Base-by-base conservation (phyloP, 1,140 invertebrate species). In the Caenorhabditis latens region DNA sequence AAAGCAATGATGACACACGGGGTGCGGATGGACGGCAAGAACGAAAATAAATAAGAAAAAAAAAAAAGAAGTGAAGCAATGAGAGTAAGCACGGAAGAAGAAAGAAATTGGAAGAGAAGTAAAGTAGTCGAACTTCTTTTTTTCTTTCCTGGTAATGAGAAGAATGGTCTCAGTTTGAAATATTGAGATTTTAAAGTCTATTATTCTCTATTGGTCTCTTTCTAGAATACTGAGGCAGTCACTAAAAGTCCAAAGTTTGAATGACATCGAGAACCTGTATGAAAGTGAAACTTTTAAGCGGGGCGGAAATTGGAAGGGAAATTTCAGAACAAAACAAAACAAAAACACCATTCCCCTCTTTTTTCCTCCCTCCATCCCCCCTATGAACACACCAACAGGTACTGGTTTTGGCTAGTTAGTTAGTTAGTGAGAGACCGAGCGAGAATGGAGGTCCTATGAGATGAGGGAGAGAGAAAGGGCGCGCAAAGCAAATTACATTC, bases 401-500 rank as follows among this genome's bases (percentile, higher is more conserved):
- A 79, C 71, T 79, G 46, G 71, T 79, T 79, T 71, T 79, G 46
- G 71, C 21, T 67, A 67, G 63, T 79, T 79, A 79, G 43, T 79
- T 79, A 79, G 71, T 79, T 79, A 79, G 46, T 50, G 9, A 50
- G 71, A 19, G 46, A 79, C 7, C 21, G 65, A 71, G 42, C 65
- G 65, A 71, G 65, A 24, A 9, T 11, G 13, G n/a, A n/a, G 67
- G 42, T 16, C n/a, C 19, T 21, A 16, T 46, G 11, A 53, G 50
- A 9, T 11, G 9, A 14, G 50, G 50, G 13, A 16, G 9, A 16
- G 13, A 46, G 71, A 24, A 46, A 16, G 46, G 71, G 46, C 43
- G 71, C 71, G 46, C 71, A 79, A 79, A 79, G 71, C 46, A 79
- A 79, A 79, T 79, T 79, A 79, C 71, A 50, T 79, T 79, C 50